A percentile compares a stretch with the other conserved stretches of the same genome.
Evolutionary conservation across 2,888 invertebrate species (phyloP).

Genomic region (Pristionchus fissidentatus): DNA sequence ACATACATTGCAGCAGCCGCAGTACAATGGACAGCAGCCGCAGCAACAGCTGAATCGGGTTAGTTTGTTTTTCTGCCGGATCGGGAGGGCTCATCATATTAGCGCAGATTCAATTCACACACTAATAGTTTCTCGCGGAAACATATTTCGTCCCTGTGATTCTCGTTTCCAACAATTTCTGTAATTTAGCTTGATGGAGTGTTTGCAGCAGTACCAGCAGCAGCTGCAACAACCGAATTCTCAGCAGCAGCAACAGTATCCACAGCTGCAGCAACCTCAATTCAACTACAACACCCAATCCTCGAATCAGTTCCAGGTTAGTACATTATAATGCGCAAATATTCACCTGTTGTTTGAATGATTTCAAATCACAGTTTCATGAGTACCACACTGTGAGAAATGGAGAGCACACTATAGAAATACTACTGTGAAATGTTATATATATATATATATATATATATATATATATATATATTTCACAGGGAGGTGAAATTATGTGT

Average conservation of each 20-base stretch:
- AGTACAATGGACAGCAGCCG: background rate
- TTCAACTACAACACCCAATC: background rate
- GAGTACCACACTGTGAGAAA: no score
- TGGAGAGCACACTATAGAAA: no score
- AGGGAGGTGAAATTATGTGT: background rate
- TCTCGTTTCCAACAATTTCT: background rate
- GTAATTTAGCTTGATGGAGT: background rate
- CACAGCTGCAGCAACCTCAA: background rate
- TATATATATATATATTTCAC: no score
- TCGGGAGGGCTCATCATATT: no score
- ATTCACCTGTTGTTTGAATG: background rate
- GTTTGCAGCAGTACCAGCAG: slow-evolving; percentile 21
- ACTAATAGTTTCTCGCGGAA: no score
- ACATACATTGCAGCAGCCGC: background rate
- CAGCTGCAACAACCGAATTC: background rate
- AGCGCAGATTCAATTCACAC: no score
- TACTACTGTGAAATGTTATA: no score
- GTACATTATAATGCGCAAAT: background rate
- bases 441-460: no score
- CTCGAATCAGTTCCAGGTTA: background rate
- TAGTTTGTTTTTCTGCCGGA: background rate
- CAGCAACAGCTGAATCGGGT: background rate
- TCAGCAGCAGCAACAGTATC: background rate
- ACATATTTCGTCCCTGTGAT: no score
- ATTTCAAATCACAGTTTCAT: background rate